phyloP scores from a whole-genome alignment of 1,140 invertebrate species.

The Nasonia vitripennis region DNA sequence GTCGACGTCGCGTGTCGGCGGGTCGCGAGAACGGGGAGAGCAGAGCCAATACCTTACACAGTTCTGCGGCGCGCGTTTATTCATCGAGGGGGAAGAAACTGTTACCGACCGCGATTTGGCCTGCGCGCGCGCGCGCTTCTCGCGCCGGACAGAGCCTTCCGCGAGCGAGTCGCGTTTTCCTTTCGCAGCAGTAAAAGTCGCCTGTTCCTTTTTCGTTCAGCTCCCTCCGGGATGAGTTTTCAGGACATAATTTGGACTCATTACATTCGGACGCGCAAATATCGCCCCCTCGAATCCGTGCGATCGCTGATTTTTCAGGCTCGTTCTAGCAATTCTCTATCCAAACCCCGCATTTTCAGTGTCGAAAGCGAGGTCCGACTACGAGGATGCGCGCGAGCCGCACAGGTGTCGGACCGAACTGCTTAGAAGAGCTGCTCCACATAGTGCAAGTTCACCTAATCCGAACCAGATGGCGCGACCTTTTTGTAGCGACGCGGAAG shows the following conservation, averaged over 20 bases:
- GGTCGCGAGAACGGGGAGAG: conserved; percentile 56
- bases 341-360: too few species aligned
- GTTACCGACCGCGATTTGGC: conserved; percentile 61
- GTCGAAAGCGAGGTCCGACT: neutral
- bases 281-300: too few species aligned
- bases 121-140: conserved; percentile 22
- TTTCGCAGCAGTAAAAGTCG: too few species aligned
- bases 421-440: neutral
- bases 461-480: conserved; percentile 1
- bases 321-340: too few species aligned
- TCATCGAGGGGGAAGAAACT: conserved; percentile 49
- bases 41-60: conserved; percentile 17
- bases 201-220: too few species aligned
- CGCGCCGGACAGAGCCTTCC: too few species aligned
- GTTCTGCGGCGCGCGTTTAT: neutral
- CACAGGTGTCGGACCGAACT: neutral
- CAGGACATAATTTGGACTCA: too few species aligned
- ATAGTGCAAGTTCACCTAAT: neutral
- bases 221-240: too few species aligned
- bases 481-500: neutral
- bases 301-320: too few species aligned
- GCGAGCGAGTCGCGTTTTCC: neutral
- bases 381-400: neutral
- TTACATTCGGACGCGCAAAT: too few species aligned
- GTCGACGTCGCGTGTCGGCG: conserved; percentile 61